Conservation (phyloP, 2,113 vertebrate species). For the Aix galericulata region DNA sequence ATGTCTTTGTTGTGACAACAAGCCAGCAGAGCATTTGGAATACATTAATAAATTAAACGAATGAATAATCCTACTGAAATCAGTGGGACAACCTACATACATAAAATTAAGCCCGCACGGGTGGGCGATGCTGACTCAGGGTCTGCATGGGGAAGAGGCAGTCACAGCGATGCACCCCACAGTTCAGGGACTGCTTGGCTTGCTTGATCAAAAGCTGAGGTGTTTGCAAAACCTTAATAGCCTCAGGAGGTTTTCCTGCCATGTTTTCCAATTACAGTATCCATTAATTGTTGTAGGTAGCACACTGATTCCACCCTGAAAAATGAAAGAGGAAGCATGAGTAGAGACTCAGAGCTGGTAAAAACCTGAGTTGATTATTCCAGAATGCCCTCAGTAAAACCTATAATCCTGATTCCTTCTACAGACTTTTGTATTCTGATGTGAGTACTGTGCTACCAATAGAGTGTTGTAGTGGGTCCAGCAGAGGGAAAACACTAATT, state of each 20-base stretch:
- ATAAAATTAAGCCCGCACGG: not conserved
- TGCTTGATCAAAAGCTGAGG: not conserved
- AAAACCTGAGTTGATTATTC: not conserved
- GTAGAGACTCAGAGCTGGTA: not conserved
- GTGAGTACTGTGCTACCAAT: fast-evolving
- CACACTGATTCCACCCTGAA: not conserved
- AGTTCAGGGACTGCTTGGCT: not conserved
- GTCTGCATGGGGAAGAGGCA: not conserved
- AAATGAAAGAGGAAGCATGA: not conserved
- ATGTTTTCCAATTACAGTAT: not conserved
- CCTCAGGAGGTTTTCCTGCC: not conserved
- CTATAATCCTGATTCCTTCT: fast-evolving
- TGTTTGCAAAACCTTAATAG: not conserved
- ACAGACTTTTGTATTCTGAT: not conserved
- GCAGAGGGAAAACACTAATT: not conserved
- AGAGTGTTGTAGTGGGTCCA: not conserved
- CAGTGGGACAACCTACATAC: not conserved
- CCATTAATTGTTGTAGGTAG: not conserved
- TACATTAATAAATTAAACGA: not conserved
- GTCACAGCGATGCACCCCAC: not conserved
- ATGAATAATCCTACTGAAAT: not conserved
- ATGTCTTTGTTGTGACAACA: not conserved
- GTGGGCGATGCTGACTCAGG: fast-evolving
- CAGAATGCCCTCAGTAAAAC: not conserved
- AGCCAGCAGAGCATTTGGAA: not conserved